A percentile compares a stretch with the other conserved stretches of the same genome.
phyloP scores from a whole-genome alignment of 2,113 vertebrate genomes.

The Burhinus bistriatus region DNA sequence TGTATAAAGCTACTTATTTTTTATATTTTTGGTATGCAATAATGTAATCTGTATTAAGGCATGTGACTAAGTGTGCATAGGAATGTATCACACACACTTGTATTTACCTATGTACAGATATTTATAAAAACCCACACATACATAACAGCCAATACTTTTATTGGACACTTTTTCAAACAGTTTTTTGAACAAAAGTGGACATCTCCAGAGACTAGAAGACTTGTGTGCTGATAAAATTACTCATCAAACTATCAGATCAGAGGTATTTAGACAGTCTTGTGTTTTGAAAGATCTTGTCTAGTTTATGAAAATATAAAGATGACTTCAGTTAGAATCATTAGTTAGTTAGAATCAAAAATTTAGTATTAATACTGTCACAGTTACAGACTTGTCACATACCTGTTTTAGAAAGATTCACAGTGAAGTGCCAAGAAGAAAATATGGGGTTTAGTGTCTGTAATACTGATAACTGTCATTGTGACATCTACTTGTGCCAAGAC shows the following conservation, averaged over 20 bases:
- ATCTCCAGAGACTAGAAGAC: not conserved
- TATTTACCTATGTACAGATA: not conserved
- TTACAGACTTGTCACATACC: not conserved
- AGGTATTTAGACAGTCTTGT: not conserved
- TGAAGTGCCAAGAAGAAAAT: not conserved
- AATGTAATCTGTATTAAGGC: not conserved
- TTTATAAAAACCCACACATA: not conserved
- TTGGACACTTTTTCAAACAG: not conserved
- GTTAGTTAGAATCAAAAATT: not conserved
- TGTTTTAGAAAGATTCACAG: not conserved
- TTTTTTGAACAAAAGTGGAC: not conserved
- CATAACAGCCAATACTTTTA: not conserved
- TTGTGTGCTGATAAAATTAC: not conserved
- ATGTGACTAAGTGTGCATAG: not conserved
- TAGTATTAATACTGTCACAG: not conserved
- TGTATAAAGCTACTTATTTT: not conserved
- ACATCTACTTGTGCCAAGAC: not conserved
- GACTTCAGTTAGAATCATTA: not conserved
- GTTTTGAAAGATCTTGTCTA: not conserved
- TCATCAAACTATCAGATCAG: not conserved
- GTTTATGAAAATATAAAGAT: not conserved
- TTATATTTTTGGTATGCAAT: not conserved
- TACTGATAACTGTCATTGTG: not conserved
- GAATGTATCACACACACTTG: not conserved
- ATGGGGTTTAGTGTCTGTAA: not conserved